Conservation (phyloP, 1,140 invertebrate genomes). For the Pachyrhynchus sulphureomaculatus region DNA sequence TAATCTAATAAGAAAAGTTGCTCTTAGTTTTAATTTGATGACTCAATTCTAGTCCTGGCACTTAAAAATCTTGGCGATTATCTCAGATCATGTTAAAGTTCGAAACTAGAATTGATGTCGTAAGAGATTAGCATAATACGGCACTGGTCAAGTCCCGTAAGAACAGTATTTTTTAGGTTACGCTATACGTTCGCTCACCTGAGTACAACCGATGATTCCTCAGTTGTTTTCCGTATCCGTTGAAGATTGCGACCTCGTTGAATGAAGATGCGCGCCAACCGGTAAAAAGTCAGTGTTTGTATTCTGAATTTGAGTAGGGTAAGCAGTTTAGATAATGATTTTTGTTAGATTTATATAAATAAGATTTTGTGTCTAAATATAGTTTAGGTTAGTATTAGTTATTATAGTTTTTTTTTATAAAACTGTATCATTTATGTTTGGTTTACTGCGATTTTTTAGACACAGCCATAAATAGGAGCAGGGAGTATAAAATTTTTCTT, state of each 20-base stretch:
- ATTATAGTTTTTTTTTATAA: no score
- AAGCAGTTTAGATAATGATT: not conserved
- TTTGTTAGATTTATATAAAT: no score
- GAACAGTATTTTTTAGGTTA: constrained; percentile 22
- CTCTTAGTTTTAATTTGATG: no score
- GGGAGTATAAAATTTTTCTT: no score
- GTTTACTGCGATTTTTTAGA: no score
- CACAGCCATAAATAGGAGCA: no score
- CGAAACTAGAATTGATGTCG: not conserved
- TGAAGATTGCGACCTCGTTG: not conserved
- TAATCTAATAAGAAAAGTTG: no score
- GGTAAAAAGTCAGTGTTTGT: not conserved
- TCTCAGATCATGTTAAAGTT: not conserved
- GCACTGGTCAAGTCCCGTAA: constrained; percentile 26
- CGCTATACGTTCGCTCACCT: not conserved
- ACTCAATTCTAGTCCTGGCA: no score
- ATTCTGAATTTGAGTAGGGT: not conserved
- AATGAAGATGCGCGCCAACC: not conserved
- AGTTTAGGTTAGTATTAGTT: no score
- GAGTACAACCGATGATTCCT: not conserved
- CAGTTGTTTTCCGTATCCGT: not conserved
- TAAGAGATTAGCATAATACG: constrained; percentile 25
- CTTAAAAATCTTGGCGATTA: no score
- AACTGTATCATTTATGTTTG: no score
- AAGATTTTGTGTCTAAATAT: no score